phyloP scores from a whole-genome alignment of 2,797 vertebrate species.

The Lateolabrax maculatus region DNA sequence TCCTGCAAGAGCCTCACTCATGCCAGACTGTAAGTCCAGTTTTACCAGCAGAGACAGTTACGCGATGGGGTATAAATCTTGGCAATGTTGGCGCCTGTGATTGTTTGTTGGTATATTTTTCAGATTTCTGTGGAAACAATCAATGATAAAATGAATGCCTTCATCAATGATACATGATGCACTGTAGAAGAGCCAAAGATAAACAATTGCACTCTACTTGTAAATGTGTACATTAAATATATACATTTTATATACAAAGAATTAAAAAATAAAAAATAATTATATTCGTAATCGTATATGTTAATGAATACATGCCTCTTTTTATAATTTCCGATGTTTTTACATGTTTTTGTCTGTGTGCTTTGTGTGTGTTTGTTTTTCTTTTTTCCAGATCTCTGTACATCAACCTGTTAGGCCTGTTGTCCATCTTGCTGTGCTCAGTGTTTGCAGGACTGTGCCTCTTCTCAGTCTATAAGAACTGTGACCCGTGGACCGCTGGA shows the following conservation, averaged over 20 bases:
- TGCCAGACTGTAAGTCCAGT: slow-evolving; percentile 91
- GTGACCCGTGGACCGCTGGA: slow-evolving; percentile 91
- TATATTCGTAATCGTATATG: background rate
- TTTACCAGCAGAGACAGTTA: background rate
- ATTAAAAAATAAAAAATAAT: no score
- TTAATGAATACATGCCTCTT: background rate
- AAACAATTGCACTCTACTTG: no score
- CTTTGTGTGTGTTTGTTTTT: background rate
- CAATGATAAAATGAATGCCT: no score
- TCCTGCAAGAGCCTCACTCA: slow-evolving; percentile 93
- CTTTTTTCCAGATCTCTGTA: slow-evolving; percentile 89
- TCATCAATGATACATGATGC: no score
- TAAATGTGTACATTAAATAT: no score
- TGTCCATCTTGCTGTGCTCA: slow-evolving; percentile 86
- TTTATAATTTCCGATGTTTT: background rate
- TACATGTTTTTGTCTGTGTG: background rate
- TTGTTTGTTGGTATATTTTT: background rate
- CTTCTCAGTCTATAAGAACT: slow-evolving; percentile 92
- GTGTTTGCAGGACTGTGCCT: slow-evolving; percentile 90
- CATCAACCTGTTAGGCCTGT: slow-evolving; percentile 93
- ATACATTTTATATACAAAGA: no score
- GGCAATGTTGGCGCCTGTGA: background rate
- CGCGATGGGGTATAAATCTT: background rate
- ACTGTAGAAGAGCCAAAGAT: no score
- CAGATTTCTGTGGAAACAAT: no score